phyloP scores from a whole-genome alignment of 2,888 invertebrate genomes.

The Chromoteleia sp. region DNA sequence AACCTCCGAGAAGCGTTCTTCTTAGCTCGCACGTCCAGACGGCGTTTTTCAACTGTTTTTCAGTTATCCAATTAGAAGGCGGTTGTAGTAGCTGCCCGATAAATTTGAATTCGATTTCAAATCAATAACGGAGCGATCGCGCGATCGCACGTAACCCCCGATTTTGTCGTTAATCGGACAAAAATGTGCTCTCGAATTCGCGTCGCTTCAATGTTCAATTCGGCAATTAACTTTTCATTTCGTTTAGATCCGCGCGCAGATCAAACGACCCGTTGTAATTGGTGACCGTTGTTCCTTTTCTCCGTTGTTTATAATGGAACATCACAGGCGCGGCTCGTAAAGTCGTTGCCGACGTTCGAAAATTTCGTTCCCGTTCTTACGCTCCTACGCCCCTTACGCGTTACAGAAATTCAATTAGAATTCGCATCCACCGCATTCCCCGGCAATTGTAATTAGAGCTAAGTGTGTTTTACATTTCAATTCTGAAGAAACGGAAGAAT shows the following conservation, averaged over 20 bases:
- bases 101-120: slow-evolving; percentile 42
- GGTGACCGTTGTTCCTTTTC: slow-evolving; percentile 4
- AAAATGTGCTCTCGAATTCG: slow-evolving; percentile 8
- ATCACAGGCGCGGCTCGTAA: not conserved
- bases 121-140: slow-evolving; percentile 27
- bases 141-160: not conserved
- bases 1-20: slow-evolving; percentile 3
- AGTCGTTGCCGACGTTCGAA: slow-evolving; percentile 8
- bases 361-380: slow-evolving; percentile 2
- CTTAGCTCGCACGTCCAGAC: slow-evolving; percentile 2
- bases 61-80: slow-evolving; percentile 27
- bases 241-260: slow-evolving; percentile 10
- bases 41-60: slow-evolving; percentile 24
- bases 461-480: slow-evolving; percentile 18
- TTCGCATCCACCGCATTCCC: slow-evolving; percentile 38
- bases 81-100: slow-evolving; percentile 12
- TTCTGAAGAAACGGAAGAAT: slow-evolving; percentile 3
- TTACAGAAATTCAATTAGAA: slow-evolving; percentile 42
- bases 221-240: slow-evolving; percentile 29
- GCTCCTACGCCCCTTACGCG: slow-evolving; percentile 30
- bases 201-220: slow-evolving; percentile 31
- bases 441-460: slow-evolving; percentile 38
- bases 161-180: not conserved
- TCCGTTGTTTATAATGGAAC: not conserved
- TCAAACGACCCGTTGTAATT: slow-evolving; percentile 22